phyloP scores from a whole-genome alignment of 2,113 vertebrate species.

The Benitochromis conjunctus region DNA sequence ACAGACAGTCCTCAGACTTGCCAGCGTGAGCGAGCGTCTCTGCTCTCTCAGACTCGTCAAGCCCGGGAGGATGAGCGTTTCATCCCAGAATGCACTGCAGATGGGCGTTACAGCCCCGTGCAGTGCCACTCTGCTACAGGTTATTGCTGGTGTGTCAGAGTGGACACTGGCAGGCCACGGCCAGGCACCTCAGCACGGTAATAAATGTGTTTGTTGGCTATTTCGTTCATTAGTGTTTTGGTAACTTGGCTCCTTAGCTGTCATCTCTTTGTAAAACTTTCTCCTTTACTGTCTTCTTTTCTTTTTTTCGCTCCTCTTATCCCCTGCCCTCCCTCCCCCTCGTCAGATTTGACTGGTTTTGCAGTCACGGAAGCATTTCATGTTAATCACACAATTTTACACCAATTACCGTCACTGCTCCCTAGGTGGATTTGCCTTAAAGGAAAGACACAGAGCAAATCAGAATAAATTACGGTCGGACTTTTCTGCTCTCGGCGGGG shows the following conservation, averaged over 20 bases:
- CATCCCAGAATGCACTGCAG: slow-evolving; percentile 83
- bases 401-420: neutral
- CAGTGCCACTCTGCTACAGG: slow-evolving; percentile 83
- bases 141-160: slow-evolving; percentile 88
- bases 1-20: slow-evolving; percentile 68
- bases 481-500: neutral
- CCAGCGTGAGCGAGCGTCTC: slow-evolving; percentile 79
- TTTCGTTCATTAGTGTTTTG: too few relatives aligned
- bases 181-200: slow-evolving; percentile 84
- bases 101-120: slow-evolving; percentile 82
- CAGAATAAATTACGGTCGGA: neutral
- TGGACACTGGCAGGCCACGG: slow-evolving; percentile 82
- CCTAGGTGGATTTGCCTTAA: neutral
- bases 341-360: neutral
- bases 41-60: slow-evolving; percentile 75
- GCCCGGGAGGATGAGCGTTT: slow-evolving; percentile 78
- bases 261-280: neutral
- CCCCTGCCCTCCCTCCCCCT: neutral
- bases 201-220: neutral
- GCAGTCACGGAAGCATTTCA: neutral
- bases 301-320: rapidly evolving
- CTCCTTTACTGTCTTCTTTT: neutral
- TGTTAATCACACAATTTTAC: neutral
- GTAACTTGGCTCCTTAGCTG: neutral
- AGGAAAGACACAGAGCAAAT: neutral